A percentile compares a stretch with the other conserved stretches of the same genome.
phyloP scores from a whole-genome alignment of 1,140 invertebrate genomes.

The Micrasema longulum region DNA sequence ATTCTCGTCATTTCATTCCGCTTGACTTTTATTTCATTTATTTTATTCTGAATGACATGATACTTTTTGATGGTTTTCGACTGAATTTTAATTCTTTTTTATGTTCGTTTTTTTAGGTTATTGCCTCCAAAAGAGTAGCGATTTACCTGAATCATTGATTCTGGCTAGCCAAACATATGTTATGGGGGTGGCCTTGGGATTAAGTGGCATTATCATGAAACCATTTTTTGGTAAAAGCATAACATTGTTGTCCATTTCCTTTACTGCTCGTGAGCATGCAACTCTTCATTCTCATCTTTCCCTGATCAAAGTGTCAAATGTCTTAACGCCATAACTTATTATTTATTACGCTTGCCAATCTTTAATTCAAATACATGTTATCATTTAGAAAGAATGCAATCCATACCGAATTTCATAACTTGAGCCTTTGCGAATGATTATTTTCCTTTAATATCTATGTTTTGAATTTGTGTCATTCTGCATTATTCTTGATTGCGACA shows the following conservation, averaged over 20 bases:
- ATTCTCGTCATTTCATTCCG: background rate
- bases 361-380: slow-evolving; percentile 19
- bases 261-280: slow-evolving; percentile 35
- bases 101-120: slow-evolving; percentile 41
- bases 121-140: slow-evolving; percentile 62
- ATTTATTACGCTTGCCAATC: slow-evolving; percentile 17
- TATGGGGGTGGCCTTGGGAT: slow-evolving; percentile 74
- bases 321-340: slow-evolving; percentile 11
- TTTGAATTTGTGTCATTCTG: too few species aligned
- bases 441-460: too few species aligned
- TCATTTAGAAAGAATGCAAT: slow-evolving; percentile 13
- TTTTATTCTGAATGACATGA: background rate
- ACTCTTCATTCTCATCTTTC: background rate
- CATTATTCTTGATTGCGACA: too few species aligned
- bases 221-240: slow-evolving; percentile 71
- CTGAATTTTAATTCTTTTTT: slow-evolving; percentile 24
- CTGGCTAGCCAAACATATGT: slow-evolving; percentile 72
- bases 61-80: slow-evolving; percentile 1
- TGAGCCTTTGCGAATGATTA: too few species aligned
- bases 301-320: background rate
- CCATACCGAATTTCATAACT: background rate
- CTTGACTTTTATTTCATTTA: background rate
- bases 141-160: slow-evolving; percentile 71
- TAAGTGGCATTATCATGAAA: slow-evolving; percentile 77
- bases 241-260: slow-evolving; percentile 24